Conservation (phyloP, 2,888 invertebrate species). For the Pogonocherus hispidulus region DNA sequence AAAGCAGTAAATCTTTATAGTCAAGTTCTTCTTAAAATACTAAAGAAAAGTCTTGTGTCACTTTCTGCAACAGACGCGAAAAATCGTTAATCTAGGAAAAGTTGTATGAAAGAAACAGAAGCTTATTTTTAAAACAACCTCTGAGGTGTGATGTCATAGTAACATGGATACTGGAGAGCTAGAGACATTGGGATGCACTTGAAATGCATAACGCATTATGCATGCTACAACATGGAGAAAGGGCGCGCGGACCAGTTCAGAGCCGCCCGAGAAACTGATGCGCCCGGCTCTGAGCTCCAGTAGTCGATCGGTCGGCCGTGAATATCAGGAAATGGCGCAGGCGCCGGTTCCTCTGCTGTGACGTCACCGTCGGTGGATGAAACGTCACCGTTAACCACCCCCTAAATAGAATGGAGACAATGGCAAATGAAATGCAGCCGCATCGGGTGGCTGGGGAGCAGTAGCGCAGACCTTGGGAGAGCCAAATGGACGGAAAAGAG, state of each 20-base stretch:
- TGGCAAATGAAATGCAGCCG: conserved; percentile 33
- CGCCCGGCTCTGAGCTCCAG: conserved; percentile 59
- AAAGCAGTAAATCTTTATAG: neutral
- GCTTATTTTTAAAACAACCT: neutral
- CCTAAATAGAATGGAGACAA: conserved; percentile 25
- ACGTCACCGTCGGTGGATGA: conserved; percentile 55
- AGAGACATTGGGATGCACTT: conserved; percentile 34
- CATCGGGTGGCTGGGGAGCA: conserved; percentile 26
- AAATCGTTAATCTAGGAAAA: conserved; percentile 24
- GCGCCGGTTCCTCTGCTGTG: conserved; percentile 56
- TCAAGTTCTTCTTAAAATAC: conserved; percentile 4
- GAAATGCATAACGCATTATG: conserved; percentile 44
- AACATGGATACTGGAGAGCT: neutral
- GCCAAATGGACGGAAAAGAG: neutral
- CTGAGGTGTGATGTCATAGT: neutral
- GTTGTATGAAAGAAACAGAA: conserved; percentile 13
- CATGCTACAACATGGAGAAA: conserved; percentile 37
- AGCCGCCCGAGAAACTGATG: conserved; percentile 55
- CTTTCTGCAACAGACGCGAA: conserved; percentile 17
- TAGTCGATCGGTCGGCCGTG: conserved; percentile 65
- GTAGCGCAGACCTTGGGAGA: conserved; percentile 7
- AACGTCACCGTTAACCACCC: conserved; percentile 58
- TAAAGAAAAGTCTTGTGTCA: conserved; percentile 17
- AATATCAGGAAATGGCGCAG: conserved; percentile 58
- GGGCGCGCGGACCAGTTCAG: conserved; percentile 38